phyloP scores from a whole-genome alignment of 2,797 vertebrate species.

The Eidolon dupreanum region DNA sequence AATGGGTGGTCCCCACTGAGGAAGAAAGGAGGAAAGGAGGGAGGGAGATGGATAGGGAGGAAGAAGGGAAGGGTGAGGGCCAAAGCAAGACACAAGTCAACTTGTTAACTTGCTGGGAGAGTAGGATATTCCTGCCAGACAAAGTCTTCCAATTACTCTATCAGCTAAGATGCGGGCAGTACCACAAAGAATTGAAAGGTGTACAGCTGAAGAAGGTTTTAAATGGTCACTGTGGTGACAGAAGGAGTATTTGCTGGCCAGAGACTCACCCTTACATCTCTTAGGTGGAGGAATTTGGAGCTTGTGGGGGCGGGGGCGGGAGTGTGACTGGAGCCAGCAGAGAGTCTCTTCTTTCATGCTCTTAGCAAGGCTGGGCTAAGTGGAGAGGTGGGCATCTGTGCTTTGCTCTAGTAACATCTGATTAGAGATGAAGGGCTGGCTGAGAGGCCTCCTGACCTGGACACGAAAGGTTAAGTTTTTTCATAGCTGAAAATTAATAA shows the following conservation, averaged over 20 bases:
- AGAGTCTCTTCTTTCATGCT: background rate
- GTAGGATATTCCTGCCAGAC: background rate
- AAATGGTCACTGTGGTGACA: background rate
- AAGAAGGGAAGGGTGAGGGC: background rate
- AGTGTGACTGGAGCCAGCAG: background rate
- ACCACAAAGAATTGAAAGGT: background rate
- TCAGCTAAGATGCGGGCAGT: background rate
- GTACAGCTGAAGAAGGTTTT: background rate
- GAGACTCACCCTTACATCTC: background rate
- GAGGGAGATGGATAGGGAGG: background rate
- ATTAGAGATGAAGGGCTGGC: background rate
- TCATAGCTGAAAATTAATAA: background rate
- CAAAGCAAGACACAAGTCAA: no score
- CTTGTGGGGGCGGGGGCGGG: fast-evolving
- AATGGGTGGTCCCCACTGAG: background rate
- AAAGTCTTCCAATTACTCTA: background rate
- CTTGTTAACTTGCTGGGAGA: background rate
- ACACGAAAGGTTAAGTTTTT: background rate
- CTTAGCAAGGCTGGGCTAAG: background rate
- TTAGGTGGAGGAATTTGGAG: background rate
- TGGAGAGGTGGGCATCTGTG: fast-evolving
- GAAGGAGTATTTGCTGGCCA: background rate
- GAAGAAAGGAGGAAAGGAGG: background rate
- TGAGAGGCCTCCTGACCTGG: background rate
- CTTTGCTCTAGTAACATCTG: background rate